Base-by-base conservation (phyloP, 2,113 vertebrate species). In the Bufo bufo region DNA sequence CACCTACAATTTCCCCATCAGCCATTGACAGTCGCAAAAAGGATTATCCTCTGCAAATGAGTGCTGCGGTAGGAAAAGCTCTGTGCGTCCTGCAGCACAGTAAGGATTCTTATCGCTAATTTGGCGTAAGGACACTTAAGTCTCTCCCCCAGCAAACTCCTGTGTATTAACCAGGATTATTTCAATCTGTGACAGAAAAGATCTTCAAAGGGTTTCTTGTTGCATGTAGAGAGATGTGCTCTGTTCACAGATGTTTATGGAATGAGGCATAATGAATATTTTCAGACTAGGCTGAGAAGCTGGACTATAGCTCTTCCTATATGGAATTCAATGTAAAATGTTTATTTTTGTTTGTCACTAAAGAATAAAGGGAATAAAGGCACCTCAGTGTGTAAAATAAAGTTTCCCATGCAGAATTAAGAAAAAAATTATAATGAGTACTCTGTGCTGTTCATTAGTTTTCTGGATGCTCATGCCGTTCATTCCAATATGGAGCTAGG, bases 31-130 rank as follows among this genome's bases (percentile, higher is more conserved):
- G 69, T 50, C 82, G 43, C 63, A 84, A 23, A 78, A 77, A 74
- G 87, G 87, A 88, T 88, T 88, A 84, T 88, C 87, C 74, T 33
- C 69, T 75, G 80, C 87, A 83, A 88, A 88, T 88, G 80, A 88
- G 80, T 10, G 79, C 79, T 50, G 80, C 45, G 47, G 79, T 20
- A 19, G 80, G 56, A 43, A 65, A 77, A 49, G 58, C 79, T 50
- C 58, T 3, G 33, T 75, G 86, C 52, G 78, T 77, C 74, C 56
- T 79, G 85, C 61, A 78, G 75, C 74, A 75, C 75, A 52, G 43
- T 7, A 10, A 50, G 56, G 74, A 78, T 78, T 86, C 74, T 78
- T 86, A 86, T 86, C 56, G 74, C 74, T 78, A 86, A 86, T 86
- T 86, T 86, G 85, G 74, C 43, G 49, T 78, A 86, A 86, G 85